These are phyloP conservation scores for Nestor notabilis DNA, from an alignment of 2,113 vertebrate species.

Conservation along the genomic window DNA sequence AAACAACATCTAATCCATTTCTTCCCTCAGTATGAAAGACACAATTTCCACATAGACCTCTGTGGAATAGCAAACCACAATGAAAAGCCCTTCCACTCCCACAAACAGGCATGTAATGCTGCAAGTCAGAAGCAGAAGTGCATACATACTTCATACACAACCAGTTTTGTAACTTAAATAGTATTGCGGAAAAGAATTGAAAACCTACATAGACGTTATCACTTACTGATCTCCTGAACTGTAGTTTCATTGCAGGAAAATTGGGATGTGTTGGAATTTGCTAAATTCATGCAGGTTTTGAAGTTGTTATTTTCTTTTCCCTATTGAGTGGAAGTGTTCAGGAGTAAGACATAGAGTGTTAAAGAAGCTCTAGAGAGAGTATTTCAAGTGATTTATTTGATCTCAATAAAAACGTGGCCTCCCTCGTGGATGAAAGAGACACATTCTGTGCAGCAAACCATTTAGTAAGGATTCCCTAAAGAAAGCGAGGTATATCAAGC, in stretches of 20 bases:
- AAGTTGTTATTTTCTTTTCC: background rate
- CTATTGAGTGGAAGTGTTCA: background rate
- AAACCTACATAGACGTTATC: background rate
- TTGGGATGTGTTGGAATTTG: background rate
- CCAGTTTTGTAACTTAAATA: background rate
- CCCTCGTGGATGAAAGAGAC: background rate
- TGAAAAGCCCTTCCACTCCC: background rate
- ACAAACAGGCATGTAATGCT: background rate
- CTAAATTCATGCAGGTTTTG: background rate
- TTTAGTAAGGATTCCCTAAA: constrained; percentile 24
- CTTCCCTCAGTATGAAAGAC: background rate
- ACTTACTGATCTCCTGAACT: background rate
- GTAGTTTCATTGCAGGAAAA: background rate
- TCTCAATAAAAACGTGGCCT: background rate
- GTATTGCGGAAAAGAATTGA: background rate
- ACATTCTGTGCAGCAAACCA: background rate
- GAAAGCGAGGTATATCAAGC: constrained; percentile 54
- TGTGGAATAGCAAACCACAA: background rate
- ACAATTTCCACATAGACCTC: background rate
- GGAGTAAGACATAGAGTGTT: background rate
- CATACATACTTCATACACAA: background rate
- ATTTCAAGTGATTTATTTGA: constrained; percentile 6
- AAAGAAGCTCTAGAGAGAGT: background rate
- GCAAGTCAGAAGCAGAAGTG: background rate
- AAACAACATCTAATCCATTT: background rate